Conservation (phyloP, 2,797 vertebrate species). For the Amblyraja radiata region DNA sequence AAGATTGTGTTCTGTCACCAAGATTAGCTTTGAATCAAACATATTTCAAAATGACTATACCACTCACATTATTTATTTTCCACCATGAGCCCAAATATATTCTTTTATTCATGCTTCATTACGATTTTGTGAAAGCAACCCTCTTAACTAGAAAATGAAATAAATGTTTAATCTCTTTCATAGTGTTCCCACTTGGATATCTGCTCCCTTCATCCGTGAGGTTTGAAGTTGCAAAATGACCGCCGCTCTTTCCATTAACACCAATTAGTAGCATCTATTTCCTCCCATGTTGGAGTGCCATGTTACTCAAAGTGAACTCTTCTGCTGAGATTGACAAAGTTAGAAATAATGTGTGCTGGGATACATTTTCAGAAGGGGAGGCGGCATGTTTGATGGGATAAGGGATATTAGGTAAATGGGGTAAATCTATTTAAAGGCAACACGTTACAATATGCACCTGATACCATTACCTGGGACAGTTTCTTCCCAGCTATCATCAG, state of each 20-base stretch:
- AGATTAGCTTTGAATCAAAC: not conserved
- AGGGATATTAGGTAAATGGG: not conserved
- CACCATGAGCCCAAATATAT: not conserved
- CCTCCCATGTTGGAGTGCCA: not conserved
- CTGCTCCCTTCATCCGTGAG: not conserved
- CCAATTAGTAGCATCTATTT: not conserved
- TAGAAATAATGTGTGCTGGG: not conserved
- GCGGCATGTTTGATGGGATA: not conserved
- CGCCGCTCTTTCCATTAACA: not conserved
- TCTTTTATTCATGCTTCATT: not conserved
- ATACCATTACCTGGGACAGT: too few species aligned
- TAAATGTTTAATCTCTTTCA: not conserved
- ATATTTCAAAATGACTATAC: not conserved
- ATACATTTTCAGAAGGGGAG: not conserved
- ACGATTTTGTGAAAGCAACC: not conserved
- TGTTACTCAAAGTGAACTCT: not conserved
- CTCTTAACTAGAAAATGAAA: constrained; percentile 3
- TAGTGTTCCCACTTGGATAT: not conserved
- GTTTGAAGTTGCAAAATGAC: not conserved
- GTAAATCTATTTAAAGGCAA: not conserved
- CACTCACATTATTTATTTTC: not conserved
- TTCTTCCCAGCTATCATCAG: too few species aligned
- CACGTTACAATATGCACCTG: not conserved
- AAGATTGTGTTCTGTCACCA: not conserved
- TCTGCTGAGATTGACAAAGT: not conserved